Evolutionary conservation across 2,797 vertebrate species (phyloP).

Genomic region (Ibycter americanus): DNA sequence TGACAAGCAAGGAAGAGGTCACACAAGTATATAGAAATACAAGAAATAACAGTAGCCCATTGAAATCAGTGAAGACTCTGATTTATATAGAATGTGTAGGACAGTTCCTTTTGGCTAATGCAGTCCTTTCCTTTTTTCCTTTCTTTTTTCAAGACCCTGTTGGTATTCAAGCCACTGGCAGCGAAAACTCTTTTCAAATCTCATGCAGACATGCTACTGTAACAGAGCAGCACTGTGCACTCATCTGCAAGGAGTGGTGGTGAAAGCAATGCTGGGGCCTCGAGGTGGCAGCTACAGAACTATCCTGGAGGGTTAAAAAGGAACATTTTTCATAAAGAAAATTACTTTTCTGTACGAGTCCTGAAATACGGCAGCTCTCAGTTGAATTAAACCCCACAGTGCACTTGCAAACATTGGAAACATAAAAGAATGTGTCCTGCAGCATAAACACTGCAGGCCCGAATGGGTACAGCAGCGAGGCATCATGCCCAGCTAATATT

Average conservation of each 20-base stretch:
- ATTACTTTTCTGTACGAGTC: neutral
- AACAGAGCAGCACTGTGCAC: neutral
- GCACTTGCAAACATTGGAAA: neutral
- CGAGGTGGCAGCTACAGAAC: neutral
- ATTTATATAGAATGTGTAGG: neutral
- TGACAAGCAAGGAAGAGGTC: neutral
- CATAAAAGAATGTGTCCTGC: conserved; percentile 24
- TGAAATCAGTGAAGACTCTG: neutral
- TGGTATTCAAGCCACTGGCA: neutral
- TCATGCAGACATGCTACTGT: neutral
- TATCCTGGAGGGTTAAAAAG: neutral
- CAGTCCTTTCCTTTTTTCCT: neutral
- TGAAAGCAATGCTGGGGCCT: neutral
- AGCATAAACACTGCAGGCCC: conserved; percentile 8
- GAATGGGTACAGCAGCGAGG: neutral
- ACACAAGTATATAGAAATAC: neutral
- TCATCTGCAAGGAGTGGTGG: neutral
- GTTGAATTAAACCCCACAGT: conserved; percentile 26
- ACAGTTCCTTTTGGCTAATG: neutral
- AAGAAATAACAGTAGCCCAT: neutral
- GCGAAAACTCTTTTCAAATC: neutral
- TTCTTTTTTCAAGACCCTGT: neutral
- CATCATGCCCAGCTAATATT: neutral
- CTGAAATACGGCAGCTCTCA: neutral
- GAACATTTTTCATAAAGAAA: conserved; percentile 9